phyloP scores from a whole-genome alignment of 2,113 vertebrate species.

The Rhea americana region DNA sequence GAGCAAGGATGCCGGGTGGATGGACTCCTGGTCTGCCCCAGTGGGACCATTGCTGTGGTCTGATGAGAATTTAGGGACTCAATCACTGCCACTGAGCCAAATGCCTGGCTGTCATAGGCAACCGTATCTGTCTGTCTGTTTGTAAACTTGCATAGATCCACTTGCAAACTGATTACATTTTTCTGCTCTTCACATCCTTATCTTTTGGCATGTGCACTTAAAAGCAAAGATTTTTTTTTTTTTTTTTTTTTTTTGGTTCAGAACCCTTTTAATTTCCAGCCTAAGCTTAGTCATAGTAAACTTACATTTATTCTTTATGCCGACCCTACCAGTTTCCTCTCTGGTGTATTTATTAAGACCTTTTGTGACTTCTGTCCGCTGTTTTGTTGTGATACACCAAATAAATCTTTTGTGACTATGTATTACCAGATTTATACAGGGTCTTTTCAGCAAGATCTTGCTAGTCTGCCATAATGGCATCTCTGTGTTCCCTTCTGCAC shows the following conservation, averaged over 20 bases:
- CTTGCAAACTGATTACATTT: not conserved
- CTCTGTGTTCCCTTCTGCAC: not conserved
- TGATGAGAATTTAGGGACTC: not conserved
- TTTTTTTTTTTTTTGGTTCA: not conserved
- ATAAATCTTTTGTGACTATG: not conserved
- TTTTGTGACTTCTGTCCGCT: not conserved
- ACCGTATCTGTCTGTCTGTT: not conserved
- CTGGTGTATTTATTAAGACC: not conserved
- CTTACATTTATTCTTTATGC: not conserved
- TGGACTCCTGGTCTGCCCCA: not conserved
- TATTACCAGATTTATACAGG: not conserved
- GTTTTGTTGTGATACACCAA: not conserved
- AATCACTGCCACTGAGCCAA: not conserved
- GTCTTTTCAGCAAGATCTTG: not conserved
- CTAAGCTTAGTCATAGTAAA: not conserved
- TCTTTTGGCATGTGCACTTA: not conserved
- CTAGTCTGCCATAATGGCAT: accelerated
- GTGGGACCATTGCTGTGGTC: not conserved
- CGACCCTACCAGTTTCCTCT: not conserved
- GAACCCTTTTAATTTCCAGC: not conserved
- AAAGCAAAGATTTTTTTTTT: not conserved
- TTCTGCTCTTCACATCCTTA: not conserved
- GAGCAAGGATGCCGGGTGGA: not conserved
- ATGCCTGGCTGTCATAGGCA: not conserved
- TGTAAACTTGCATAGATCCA: not conserved